Evolutionary conservation across 1,140 invertebrate species (phyloP).

Genomic region (Brachionus angularis): DNA sequence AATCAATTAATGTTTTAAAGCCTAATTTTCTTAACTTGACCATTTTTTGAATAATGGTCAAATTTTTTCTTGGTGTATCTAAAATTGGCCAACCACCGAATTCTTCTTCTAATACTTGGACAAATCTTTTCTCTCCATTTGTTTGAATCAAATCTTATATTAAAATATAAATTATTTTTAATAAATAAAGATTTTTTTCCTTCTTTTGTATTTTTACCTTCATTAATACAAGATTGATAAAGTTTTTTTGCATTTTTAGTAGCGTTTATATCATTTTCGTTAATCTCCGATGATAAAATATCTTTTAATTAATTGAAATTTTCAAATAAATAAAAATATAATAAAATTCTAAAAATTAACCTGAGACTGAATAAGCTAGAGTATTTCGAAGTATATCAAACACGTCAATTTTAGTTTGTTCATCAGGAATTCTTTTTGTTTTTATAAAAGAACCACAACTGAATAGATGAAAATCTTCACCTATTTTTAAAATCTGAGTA

Average conservation of each 20-base stretch:
- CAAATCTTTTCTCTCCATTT: background rate
- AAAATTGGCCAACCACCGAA: conserved; percentile 42
- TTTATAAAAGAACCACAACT: conserved; percentile 37
- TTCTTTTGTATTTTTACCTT: background rate
- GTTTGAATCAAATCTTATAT: background rate
- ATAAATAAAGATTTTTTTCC: background rate
- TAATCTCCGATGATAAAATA: conserved; percentile 20
- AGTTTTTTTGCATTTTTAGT: conserved; percentile 40
- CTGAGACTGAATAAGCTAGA: conserved; percentile 9
- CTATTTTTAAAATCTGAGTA: background rate
- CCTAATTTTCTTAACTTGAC: conserved; percentile 18
- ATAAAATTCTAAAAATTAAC: background rate
- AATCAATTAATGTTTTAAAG: conserved; percentile 24
- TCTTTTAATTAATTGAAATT: background rate
- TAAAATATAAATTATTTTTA: background rate
- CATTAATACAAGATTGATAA: conserved; percentile 41
- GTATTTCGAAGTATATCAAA: conserved; percentile 34
- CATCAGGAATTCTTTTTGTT: conserved; percentile 38
- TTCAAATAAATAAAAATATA: background rate
- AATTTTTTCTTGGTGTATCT: background rate
- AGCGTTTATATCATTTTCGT: conserved; percentile 21
- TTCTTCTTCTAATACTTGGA: background rate
- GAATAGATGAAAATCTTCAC: conserved; percentile 40
- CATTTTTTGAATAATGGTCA: conserved; percentile 8
- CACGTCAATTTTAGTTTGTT: conserved; percentile 38